Conservation (phyloP, 2,113 vertebrate species). For the Pseudopipra pipra region DNA sequence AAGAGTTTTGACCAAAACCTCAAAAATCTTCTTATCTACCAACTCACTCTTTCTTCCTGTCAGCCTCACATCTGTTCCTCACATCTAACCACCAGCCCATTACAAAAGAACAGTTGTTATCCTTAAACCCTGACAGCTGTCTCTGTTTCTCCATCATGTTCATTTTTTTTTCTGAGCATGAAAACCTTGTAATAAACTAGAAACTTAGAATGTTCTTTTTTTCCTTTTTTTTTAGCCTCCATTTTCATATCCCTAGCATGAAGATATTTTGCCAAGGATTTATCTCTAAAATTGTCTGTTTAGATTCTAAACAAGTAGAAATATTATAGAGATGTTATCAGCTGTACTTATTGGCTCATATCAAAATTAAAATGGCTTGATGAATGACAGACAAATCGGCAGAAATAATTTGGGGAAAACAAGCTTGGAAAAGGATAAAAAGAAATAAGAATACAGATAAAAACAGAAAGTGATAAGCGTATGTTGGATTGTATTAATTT, state of each 20-base stretch:
- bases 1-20: background rate
- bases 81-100: background rate
- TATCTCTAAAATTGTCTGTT: background rate
- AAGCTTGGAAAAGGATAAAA: background rate
- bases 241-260: background rate
- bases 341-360: background rate
- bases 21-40: background rate
- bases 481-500: background rate
- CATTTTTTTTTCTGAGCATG: background rate
- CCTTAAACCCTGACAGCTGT: background rate
- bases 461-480: background rate
- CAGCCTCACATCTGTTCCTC: background rate
- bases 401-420: background rate
- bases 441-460: background rate
- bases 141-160: background rate
- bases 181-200: background rate
- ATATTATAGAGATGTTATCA: background rate
- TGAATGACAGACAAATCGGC: background rate
- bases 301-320: background rate
- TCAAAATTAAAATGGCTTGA: background rate
- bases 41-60: background rate
- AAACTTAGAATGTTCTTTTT: background rate
- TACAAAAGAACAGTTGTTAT: background rate
- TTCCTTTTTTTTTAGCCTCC: background rate
- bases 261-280: background rate